These are phyloP conservation scores for Semicossyphus pulcher DNA, from an alignment of 2,113 vertebrate genomes.

Conservation along the genomic window DNA sequence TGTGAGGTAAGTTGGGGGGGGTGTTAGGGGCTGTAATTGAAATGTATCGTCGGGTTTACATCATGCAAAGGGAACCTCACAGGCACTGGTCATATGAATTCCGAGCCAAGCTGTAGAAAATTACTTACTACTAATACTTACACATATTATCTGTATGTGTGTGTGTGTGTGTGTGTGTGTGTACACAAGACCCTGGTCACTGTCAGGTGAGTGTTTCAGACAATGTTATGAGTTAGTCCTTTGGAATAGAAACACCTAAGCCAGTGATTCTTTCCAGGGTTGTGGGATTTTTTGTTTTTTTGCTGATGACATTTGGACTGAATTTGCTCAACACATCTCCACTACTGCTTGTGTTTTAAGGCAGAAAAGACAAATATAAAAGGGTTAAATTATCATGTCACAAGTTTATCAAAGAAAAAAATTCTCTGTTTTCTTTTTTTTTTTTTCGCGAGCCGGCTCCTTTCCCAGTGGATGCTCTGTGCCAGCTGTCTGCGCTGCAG, in stretches of 20 bases:
- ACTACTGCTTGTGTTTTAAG: no score
- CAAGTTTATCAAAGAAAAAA: conserved; percentile 81
- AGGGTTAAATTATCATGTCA: conserved; percentile 78
- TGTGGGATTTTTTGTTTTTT: no score
- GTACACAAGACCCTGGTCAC: conserved; percentile 3
- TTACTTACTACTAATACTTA: background rate
- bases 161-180: background rate
- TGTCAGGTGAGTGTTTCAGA: background rate
- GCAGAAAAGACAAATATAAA: conserved; percentile 74
- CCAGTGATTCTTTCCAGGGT: background rate
- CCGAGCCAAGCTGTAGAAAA: conserved; percentile 22
- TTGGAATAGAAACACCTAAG: background rate
- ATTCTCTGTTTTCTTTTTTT: conserved; percentile 80
- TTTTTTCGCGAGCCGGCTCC: conserved; percentile 64
- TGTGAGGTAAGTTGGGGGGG: conserved; percentile 1
- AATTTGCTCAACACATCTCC: no score
- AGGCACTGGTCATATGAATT: conserved; percentile 20
- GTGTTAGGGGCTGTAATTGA: conserved; percentile 56
- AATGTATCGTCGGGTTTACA: conserved; percentile 62
- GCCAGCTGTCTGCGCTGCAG: conserved; percentile 89
- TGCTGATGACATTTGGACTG: no score
- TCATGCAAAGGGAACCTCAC: conserved; percentile 23
- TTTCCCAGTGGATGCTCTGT: conserved; percentile 88
- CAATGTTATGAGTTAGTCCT: background rate
- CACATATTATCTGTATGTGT: background rate